These are phyloP conservation scores for Calliopum simillimum DNA, from an alignment of 2,888 invertebrate genomes.

Conservation along the genomic window DNA sequence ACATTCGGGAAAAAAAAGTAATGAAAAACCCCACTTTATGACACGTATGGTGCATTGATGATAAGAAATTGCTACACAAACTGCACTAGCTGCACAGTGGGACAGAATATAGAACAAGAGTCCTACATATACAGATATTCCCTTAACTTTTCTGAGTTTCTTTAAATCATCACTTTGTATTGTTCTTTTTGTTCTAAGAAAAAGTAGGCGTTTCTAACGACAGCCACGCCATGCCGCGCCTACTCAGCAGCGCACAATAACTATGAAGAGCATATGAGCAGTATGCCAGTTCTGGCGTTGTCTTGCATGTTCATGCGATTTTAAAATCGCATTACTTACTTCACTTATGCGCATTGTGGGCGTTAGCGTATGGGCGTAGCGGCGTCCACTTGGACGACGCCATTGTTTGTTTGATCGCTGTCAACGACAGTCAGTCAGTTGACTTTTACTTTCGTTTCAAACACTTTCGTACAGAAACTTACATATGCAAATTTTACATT, in stretches of 20 bases:
- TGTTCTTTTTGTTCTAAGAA: neutral
- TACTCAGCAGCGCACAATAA: slow-evolving; percentile 1
- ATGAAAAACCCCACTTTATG: neutral
- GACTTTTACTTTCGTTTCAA: slow-evolving; percentile 21
- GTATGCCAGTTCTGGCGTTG: neutral
- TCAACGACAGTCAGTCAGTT: neutral
- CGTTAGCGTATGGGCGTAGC: slow-evolving; percentile 14
- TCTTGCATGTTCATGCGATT: slow-evolving; percentile 25
- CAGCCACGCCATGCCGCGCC: slow-evolving; percentile 22
- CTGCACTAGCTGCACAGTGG: neutral
- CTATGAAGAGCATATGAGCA: neutral
- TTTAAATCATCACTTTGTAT: neutral
- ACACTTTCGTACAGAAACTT: neutral
- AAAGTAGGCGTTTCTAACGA: slow-evolving; percentile 20
- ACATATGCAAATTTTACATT: neutral
- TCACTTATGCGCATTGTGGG: neutral
- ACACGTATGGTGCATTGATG: slow-evolving; percentile 11
- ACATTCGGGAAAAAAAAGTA: too few relatives aligned
- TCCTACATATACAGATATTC: neutral
- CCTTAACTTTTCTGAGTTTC: neutral
- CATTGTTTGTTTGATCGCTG: neutral
- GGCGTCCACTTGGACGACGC: neutral
- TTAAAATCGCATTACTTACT: slow-evolving; percentile 28
- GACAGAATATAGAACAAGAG: too few relatives aligned
- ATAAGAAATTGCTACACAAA: slow-evolving; percentile 14